phyloP scores from a whole-genome alignment of 1,140 invertebrate genomes.

The Manduca sexta region DNA sequence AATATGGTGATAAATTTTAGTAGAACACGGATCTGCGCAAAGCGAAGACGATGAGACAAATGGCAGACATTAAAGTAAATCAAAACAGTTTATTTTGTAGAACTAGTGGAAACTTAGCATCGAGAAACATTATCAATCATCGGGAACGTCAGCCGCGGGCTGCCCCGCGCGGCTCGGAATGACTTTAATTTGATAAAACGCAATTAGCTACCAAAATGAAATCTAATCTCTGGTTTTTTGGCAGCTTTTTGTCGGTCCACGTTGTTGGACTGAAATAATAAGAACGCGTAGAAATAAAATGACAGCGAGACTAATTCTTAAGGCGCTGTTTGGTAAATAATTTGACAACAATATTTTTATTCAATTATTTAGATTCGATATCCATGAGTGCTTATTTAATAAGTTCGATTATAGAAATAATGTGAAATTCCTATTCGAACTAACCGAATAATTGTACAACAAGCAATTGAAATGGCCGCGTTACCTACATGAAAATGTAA shows the following conservation, averaged over 20 bases:
- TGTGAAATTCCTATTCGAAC: too few species aligned
- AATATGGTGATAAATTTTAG: too few species aligned
- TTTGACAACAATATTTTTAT: too few species aligned
- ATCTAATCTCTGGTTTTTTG: slow-evolving; percentile 67
- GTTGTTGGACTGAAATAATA: slow-evolving; percentile 8
- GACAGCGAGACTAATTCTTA: too few species aligned
- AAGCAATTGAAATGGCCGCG: too few species aligned
- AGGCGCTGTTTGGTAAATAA: too few species aligned
- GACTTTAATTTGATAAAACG: slow-evolving; percentile 72
- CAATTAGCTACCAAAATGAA: slow-evolving; percentile 72
- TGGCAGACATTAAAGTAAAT: slow-evolving; percentile 55
- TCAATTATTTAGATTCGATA: too few species aligned
- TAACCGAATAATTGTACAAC: too few species aligned
- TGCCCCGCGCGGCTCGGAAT: slow-evolving; percentile 41
- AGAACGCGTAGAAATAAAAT: slow-evolving; percentile 3
- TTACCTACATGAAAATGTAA: too few species aligned
- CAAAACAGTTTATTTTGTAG: slow-evolving; percentile 70
- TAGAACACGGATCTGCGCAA: background rate
- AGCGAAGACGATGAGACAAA: slow-evolving; percentile 38
- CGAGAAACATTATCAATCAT: slow-evolving; percentile 69
- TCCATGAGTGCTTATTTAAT: too few species aligned
- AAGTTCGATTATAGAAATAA: too few species aligned
- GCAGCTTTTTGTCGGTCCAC: slow-evolving; percentile 46
- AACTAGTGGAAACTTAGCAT: slow-evolving; percentile 54
- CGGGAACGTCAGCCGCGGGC: slow-evolving; percentile 15